phyloP scores from a whole-genome alignment of 2,888 invertebrate species.

The Folsomia manolachei region DNA sequence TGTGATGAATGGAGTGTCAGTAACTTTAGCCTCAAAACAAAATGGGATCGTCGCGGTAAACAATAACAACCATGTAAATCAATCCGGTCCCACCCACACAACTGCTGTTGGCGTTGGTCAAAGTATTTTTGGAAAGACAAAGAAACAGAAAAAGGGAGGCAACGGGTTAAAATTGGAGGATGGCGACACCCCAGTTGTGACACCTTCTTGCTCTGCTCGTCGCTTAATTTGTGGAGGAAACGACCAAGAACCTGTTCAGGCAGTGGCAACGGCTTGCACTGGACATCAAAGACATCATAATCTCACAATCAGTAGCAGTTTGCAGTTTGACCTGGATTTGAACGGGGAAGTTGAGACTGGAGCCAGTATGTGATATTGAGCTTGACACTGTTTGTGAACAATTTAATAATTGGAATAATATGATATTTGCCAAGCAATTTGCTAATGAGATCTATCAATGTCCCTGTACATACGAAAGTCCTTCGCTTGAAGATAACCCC shows the following conservation, averaged over 20 bases:
- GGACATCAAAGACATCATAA: not conserved
- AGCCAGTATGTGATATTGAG: not conserved
- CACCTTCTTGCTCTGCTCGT: not conserved
- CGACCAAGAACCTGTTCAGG: no score
- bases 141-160: not conserved
- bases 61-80: not conserved
- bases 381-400: no score
- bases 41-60: not conserved
- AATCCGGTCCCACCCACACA: not conserved
- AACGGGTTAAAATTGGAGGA: not conserved
- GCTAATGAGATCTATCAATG: no score
- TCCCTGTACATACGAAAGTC: no score
- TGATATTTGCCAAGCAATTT: no score
- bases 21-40: not conserved
- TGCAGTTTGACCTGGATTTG: slow-evolving; percentile 1
- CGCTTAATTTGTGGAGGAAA: not conserved
- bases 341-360: not conserved
- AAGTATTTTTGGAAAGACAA: not conserved
- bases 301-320: no score
- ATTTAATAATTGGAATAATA: no score
- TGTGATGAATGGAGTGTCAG: not conserved
- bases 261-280: not conserved
- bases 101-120: not conserved
- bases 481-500: no score
- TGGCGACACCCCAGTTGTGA: no score